A percentile compares a stretch with the other conserved stretches of the same genome.
These are phyloP conservation scores for Solenopsis fugax DNA, from an alignment of 1,140 invertebrate species.

Conservation along the genomic window DNA sequence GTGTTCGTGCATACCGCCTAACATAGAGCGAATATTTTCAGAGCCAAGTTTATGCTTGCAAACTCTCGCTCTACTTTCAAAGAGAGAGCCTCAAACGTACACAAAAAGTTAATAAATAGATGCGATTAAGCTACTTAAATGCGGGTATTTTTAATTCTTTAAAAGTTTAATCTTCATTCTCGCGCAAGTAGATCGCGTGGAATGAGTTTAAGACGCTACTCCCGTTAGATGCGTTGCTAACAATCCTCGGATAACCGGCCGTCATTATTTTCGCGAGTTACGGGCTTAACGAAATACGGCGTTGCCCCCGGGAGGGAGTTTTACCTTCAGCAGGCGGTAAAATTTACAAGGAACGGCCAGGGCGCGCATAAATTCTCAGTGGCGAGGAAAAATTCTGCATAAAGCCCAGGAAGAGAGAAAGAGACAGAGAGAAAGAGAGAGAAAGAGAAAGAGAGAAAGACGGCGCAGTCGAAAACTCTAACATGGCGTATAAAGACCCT, in stretches of 20 bases:
- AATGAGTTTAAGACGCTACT: conserved; percentile 40
- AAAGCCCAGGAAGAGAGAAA: conserved; percentile 34
- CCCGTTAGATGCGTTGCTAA: conserved; percentile 34
- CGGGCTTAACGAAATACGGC: conserved; percentile 62
- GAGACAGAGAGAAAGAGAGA: background rate
- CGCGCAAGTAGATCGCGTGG: background rate
- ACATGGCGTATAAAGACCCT: conserved; percentile 33
- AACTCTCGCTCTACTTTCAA: background rate
- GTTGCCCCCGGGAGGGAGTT: conserved; percentile 66
- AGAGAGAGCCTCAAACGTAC: background rate
- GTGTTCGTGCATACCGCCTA: background rate
- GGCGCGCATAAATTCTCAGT: conserved; percentile 75
- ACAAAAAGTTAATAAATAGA: conserved; percentile 8
- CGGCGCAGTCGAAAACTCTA: conserved; percentile 43
- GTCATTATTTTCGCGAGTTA: conserved; percentile 63
- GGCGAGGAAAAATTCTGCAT: conserved; percentile 62
- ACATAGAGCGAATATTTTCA: background rate
- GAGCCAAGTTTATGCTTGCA: background rate
- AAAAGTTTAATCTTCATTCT: background rate
- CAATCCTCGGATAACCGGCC: conserved; percentile 61
- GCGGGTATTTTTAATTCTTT: background rate
- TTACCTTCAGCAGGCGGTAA: conserved; percentile 64
- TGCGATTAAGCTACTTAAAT: conserved; percentile 14
- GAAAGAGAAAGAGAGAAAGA: background rate
- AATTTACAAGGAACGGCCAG: conserved; percentile 74